A percentile compares a stretch with the other conserved stretches of the same genome.
Evolutionary conservation across 2,888 invertebrate genomes (phyloP).

Genomic region (Lissocephala sabroskyi): DNA sequence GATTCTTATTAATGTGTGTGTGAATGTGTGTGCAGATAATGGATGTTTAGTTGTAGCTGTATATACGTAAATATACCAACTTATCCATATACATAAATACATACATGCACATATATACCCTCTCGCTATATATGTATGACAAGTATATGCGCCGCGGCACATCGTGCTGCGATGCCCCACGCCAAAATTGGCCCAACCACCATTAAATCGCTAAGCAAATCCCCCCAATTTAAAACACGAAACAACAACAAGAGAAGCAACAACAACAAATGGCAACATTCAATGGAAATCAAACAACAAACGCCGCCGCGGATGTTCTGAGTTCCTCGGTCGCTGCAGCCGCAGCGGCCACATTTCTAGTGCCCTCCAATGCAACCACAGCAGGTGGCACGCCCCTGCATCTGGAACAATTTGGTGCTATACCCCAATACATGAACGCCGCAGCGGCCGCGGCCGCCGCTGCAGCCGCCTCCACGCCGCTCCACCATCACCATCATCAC

Average conservation of each 20-base stretch:
- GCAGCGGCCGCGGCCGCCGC: conserved; percentile 28
- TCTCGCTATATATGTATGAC: conserved; percentile 17
- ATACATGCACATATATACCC: conserved; percentile 16
- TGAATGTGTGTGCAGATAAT: conserved; percentile 35
- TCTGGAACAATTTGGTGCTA: conserved; percentile 55
- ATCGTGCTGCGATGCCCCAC: conserved; percentile 25
- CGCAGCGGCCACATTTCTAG: conserved; percentile 50
- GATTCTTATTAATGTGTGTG: conserved; percentile 6
- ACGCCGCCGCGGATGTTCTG: conserved; percentile 54
- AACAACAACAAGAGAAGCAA: conserved; percentile 26
- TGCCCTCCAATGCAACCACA: conserved; percentile 52
- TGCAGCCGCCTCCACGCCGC: conserved; percentile 16
- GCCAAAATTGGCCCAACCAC: conserved; percentile 7
- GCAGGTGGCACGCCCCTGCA: conserved; percentile 30
- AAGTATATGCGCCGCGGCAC: conserved; percentile 36
- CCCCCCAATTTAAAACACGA: conserved; percentile 9
- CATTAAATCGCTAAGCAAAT: conserved; percentile 6
- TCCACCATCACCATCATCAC: conserved; percentile 33
- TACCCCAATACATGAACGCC: conserved; percentile 54
- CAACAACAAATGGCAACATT: conserved; percentile 35
- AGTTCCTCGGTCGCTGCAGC: conserved; percentile 47
- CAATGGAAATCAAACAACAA: conserved; percentile 26
- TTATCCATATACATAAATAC: conserved; percentile 19
- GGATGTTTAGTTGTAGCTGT: conserved; percentile 39
- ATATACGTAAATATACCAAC: conserved; percentile 13